Evolutionary conservation across 2,113 vertebrate genomes (phyloP).

Genomic region (Probosciger aterrimus): DNA sequence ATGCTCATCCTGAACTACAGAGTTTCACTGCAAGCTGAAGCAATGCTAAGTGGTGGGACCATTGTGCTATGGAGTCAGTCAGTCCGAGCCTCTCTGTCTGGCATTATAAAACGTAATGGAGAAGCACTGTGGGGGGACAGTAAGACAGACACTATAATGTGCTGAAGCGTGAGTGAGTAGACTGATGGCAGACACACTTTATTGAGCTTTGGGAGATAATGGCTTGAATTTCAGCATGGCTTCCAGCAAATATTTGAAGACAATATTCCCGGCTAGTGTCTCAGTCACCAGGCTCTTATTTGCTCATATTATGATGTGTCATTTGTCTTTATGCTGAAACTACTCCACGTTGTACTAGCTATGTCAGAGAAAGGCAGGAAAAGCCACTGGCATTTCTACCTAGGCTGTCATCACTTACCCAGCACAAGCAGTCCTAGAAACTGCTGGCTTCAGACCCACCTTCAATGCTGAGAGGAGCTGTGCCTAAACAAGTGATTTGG

Average conservation of each 20-base stretch:
- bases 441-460: not conserved
- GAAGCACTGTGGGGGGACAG: not conserved
- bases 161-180: not conserved
- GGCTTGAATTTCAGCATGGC: constrained; percentile 8
- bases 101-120: not conserved
- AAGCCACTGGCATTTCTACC: not conserved
- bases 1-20: not conserved
- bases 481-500: not conserved
- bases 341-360: fast-evolving
- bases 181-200: not conserved
- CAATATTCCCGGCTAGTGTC: not conserved
- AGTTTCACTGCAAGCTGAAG: not conserved
- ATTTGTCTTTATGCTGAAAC: not conserved
- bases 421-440: not conserved
- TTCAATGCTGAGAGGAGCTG: not conserved
- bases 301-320: not conserved
- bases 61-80: not conserved
- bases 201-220: not conserved
- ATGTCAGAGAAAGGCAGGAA: not conserved
- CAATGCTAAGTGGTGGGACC: not conserved
- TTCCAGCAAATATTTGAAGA: constrained; percentile 13
- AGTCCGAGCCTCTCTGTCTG: not conserved
- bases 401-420: not conserved
- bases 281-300: not conserved
- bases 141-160: not conserved